Base-by-base conservation (phyloP, 2,113 vertebrate genomes). In the Corapipo altera region DNA sequence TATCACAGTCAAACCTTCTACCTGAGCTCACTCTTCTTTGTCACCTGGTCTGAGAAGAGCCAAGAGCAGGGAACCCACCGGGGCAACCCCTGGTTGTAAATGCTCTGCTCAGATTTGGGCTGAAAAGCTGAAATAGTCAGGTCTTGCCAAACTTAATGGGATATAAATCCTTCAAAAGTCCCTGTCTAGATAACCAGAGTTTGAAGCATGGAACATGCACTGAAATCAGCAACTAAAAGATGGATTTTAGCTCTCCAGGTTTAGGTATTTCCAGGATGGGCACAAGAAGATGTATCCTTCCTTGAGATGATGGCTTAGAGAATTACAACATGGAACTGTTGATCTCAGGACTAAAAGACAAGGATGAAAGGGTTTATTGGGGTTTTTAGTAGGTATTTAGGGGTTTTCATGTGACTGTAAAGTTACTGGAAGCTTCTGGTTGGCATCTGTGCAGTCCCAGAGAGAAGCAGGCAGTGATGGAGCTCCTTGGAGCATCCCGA, bases 61-160 rank as follows among this genome's bases (percentile, higher is more conserved):
- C 44, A 21, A 0, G 12, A 27, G 12, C 11, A 23, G 37, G 28
- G 49, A 26, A 17, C 57, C 9, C 44, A 5, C 8, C 32, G 10
- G 69, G 26, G 15, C 23, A 57, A 10, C 33, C 4, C 4, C 0
- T 4, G 35, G 51, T 2, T 2, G 0, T 4, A 4, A 23, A 24
- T 1, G 4, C 10, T 3, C 17, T 4, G 16, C 3, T 49, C 20
- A 37, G 18, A n/a, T 66, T 73, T 32, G 62, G 32, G 26, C n/a
- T 24, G 70, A 28, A 35, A 66, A 59, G 24, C 27, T 69, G 52
- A 13, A 41, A 54, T 2, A 62, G 12, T 14, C 73, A 70, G 22
- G 41, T 26, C 17, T 17, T 66, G 46, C 14, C 3, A 1, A 28
- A 28, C 51, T 15, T 15, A 39, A 21, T 9, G 30, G 23, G 39